Conservation (phyloP, 2,797 vertebrate species). For the Chelmon rostratus region DNA sequence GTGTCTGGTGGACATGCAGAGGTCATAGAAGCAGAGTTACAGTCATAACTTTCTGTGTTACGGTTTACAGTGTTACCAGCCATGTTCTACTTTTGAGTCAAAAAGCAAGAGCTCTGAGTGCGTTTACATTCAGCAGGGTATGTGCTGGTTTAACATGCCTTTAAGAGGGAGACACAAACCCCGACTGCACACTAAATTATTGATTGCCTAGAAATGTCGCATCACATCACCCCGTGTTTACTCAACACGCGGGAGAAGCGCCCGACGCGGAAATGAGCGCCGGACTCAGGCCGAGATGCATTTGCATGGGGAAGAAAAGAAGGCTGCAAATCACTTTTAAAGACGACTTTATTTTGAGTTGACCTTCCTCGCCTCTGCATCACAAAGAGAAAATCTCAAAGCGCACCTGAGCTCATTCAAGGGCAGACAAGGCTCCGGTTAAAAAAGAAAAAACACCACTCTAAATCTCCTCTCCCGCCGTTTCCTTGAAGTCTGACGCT, state of each 20-base stretch:
- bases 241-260: not conserved
- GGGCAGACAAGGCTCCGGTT: constrained; percentile 24
- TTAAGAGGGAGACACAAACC: constrained; percentile 14
- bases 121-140: constrained; percentile 19
- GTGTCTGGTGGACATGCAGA: not conserved
- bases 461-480: constrained; percentile 8
- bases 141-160: not conserved
- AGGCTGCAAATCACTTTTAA: constrained; percentile 7
- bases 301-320: not conserved
- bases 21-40: not conserved
- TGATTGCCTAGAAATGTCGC: constrained; percentile 51
- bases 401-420: constrained; percentile 55
- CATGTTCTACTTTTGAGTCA: not conserved
- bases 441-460: not conserved
- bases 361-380: constrained; percentile 41
- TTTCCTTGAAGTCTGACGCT: constrained; percentile 34
- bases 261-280: not conserved
- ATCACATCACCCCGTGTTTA: constrained; percentile 18
- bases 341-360: constrained; percentile 37
- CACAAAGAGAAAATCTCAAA: constrained; percentile 37
- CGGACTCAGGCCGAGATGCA: not conserved
- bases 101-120: not conserved
- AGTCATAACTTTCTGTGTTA: not conserved
- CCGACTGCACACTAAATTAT: constrained; percentile 35
- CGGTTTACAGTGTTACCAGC: not conserved